Base-by-base conservation (phyloP, 2,113 vertebrate species). In the Pangasianodon hypophthalmus region DNA sequence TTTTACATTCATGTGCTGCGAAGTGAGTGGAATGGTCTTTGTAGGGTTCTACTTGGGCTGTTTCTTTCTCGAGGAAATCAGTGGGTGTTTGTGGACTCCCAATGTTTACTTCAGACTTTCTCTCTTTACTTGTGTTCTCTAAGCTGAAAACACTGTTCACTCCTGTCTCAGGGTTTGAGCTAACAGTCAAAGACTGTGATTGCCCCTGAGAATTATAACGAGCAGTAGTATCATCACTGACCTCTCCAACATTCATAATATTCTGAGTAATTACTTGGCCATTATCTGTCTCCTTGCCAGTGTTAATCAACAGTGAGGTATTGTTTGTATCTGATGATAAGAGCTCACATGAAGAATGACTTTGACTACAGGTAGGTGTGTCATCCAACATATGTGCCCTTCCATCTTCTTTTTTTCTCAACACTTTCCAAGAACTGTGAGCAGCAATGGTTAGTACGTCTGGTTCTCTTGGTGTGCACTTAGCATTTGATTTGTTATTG, bases 81-180 rank as follows among this genome's bases (percentile, higher is more conserved):
- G 85, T 80, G n/a, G 71, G 52, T 85, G 83, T 54, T 64, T 64
- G 46, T 69, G 5, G 73, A 8, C 37, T 79, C 9, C 16, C 6
- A 54, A 64, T 24, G 18, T 56, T 54, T 41, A 46, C 37, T 16
- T 89, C 60, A 29, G 71, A 79, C 19, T 7, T 52, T 44, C 21
- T 86, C 7, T 41, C 52, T 79, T 89, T 80, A 41, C 88, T 80
- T 86, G 58, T 67, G 32, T 79, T 86, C 67, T 50, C 11, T 19
- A 58, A 58, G 37, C 41, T 77, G 41, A 37, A 10, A 41, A 84
- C 18, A 26, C 4, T 6, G 37, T 0, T 62, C 3, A 44, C 6
- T 24, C 21, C 21, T 14, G 37, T 64, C 56, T 84, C 56, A 62
- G 19, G n/a, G 32, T 41, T 41, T 62, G 82, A 7, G 10, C 11